Conservation (phyloP, 2,888 invertebrate species). For the Nesidiocoris tenuis region DNA sequence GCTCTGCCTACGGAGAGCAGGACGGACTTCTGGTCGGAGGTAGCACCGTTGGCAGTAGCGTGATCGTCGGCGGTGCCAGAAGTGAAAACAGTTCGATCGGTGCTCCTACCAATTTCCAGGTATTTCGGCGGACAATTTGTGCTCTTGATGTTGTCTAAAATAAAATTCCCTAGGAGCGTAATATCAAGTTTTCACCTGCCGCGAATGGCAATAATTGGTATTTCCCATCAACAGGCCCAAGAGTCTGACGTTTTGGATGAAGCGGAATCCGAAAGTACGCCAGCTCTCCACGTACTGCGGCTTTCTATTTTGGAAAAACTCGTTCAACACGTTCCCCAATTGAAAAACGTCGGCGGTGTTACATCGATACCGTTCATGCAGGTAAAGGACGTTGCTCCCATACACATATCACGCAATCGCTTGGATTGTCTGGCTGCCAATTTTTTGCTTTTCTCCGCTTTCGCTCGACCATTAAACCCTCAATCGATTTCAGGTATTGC, state of each 20-base stretch:
- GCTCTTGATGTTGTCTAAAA: conserved; percentile 39
- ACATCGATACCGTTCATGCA: conserved; percentile 89
- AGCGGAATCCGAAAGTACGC: conserved; percentile 51
- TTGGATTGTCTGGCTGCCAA: too few relatives aligned
- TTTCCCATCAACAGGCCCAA: conserved; percentile 43
- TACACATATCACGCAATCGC: not conserved
- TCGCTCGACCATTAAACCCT: too few relatives aligned
- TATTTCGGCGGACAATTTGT: conserved; percentile 51
- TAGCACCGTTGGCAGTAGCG: conserved; percentile 60
- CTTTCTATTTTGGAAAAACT: conserved; percentile 72
- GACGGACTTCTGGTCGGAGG: conserved; percentile 58
- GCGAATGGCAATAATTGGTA: too few relatives aligned
- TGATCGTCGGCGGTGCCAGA: conserved; percentile 56
- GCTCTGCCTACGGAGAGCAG: conserved; percentile 84
- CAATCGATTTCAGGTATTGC: conserved; percentile 63
- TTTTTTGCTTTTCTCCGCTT: too few relatives aligned
- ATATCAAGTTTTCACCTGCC: too few relatives aligned
- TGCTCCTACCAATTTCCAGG: conserved; percentile 57
- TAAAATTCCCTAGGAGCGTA: too few relatives aligned
- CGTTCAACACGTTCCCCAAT: conserved; percentile 72
- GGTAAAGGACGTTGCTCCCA: conserved; percentile 56
- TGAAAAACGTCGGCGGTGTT: conserved; percentile 77
- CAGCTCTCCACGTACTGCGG: conserved; percentile 67
- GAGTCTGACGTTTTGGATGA: conserved; percentile 46
- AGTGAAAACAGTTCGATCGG: conserved; percentile 62